Evolutionary conservation across 2,888 invertebrate species (phyloP).

Genomic region (Pseudococcus jackbeardsleyi): DNA sequence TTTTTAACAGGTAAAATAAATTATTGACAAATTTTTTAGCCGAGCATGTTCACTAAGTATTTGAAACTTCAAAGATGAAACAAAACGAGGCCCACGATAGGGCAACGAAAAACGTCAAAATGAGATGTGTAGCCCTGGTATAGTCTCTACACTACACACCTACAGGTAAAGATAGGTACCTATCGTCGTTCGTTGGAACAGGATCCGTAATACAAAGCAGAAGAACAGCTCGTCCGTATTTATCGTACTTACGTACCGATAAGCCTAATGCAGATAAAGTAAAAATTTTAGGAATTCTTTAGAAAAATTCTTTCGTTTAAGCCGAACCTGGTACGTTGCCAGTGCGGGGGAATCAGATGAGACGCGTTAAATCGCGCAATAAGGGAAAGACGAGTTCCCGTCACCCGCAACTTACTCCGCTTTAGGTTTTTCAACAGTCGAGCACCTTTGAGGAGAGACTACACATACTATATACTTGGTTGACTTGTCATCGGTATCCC

Average conservation of each 20-base stretch:
- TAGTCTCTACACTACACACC: not conserved
- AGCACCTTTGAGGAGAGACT: not conserved
- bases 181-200: too few relatives aligned
- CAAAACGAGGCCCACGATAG: not conserved
- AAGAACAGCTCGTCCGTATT: not conserved
- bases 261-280: slow-evolving; percentile 33
- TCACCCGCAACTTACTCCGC: not conserved
- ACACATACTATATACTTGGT: not conserved
- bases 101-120: not conserved
- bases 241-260: not conserved
- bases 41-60: not conserved
- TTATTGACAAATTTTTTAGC: slow-evolving; percentile 11
- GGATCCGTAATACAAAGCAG: too few relatives aligned
- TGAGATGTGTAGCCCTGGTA: not conserved
- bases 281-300: slow-evolving; percentile 29
- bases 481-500: not conserved
- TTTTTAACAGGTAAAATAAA: not conserved
- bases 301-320: slow-evolving; percentile 12
- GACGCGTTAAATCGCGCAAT: not conserved
- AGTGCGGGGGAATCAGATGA: not conserved
- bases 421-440: not conserved
- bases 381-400: not conserved
- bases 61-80: slow-evolving; percentile 11
- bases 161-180: too few relatives aligned
- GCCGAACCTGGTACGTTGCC: not conserved